Conservation (phyloP, 2,888 invertebrate genomes). For the Diachrysia chrysitis region DNA sequence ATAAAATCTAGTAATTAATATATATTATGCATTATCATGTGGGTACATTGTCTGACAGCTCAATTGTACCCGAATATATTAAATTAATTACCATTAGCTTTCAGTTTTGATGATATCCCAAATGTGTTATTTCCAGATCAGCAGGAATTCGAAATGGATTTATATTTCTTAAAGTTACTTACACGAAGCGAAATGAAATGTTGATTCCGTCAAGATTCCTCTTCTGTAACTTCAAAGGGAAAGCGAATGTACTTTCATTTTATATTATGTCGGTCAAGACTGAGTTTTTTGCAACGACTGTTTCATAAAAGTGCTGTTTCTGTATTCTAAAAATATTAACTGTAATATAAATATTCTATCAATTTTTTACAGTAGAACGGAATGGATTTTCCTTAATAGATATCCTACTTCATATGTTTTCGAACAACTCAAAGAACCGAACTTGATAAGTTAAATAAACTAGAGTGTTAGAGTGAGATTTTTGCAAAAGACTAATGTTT, state of each 20-base stretch:
- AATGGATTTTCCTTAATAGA: not conserved
- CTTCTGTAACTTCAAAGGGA: conserved; percentile 5
- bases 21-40: conserved; percentile 37
- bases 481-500: no score
- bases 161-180: conserved; percentile 7
- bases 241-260: not conserved
- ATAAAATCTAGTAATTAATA: not conserved
- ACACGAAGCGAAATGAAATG: conserved; percentile 13
- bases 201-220: conserved; percentile 8
- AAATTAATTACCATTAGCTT: conserved; percentile 47
- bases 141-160: conserved; percentile 24
- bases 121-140: conserved; percentile 42
- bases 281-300: not conserved
- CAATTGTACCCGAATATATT: conserved; percentile 33
- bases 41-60: conserved; percentile 35
- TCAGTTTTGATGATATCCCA: conserved; percentile 29
- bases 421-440: not conserved
- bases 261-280: not conserved
- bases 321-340: not conserved
- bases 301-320: not conserved
- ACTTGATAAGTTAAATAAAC: no score
- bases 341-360: not conserved
- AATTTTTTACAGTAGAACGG: not conserved
- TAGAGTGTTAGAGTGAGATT: no score
- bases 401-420: not conserved